These are phyloP conservation scores for Cydia pomonella DNA, from an alignment of 1,140 invertebrate genomes.

Conservation along the genomic window DNA sequence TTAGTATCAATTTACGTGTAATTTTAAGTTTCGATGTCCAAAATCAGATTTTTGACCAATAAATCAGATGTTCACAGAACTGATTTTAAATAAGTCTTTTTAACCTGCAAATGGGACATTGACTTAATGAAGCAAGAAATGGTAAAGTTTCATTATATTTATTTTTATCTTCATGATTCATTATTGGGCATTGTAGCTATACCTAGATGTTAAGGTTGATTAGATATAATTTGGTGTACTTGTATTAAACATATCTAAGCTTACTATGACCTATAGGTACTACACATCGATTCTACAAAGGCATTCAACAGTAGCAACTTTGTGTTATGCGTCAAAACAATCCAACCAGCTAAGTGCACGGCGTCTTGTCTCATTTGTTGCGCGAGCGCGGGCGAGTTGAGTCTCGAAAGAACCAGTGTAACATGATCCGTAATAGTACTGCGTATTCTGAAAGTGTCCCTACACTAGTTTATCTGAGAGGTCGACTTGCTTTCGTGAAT, in stretches of 20 bases:
- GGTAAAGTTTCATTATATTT: too few relatives aligned
- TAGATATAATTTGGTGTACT: too few relatives aligned
- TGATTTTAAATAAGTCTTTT: neutral
- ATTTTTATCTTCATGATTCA: too few relatives aligned
- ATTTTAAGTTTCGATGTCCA: conserved; percentile 11
- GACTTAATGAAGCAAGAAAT: too few relatives aligned
- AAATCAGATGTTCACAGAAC: conserved; percentile 10
- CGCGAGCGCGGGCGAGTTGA: neutral
- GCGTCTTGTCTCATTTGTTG: neutral
- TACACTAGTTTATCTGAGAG: neutral
- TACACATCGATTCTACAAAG: neutral
- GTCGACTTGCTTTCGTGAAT: neutral
- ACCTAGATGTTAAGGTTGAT: too few relatives aligned
- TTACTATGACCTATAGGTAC: too few relatives aligned
- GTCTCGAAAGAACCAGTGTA: neutral
- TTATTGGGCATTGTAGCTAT: too few relatives aligned
- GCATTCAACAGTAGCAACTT: neutral
- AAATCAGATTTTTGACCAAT: neutral
- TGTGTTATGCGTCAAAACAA: neutral
- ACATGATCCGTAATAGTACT: neutral
- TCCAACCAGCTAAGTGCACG: neutral
- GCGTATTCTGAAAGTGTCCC: neutral
- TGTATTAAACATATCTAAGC: too few relatives aligned
- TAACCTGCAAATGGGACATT: neutral
- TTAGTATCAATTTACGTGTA: conserved; percentile 26